These are phyloP conservation scores for Halcyon chelicuti DNA, from an alignment of 2,797 vertebrate genomes.

Conservation along the genomic window DNA sequence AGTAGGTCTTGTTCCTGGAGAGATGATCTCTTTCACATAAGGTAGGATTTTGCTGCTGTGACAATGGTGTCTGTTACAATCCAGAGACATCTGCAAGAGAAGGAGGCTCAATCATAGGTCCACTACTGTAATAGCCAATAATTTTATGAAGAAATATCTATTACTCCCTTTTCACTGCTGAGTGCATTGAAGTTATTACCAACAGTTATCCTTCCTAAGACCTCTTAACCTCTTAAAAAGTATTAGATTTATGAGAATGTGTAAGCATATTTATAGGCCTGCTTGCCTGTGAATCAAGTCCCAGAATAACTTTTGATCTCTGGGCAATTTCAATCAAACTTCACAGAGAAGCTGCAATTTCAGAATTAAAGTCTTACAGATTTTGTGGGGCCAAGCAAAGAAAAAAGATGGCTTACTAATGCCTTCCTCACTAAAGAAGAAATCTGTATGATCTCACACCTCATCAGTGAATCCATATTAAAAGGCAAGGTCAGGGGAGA, in stretches of 20 bases:
- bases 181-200: not conserved
- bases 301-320: not conserved
- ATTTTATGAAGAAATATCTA: not conserved
- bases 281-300: not conserved
- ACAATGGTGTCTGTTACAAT: not conserved
- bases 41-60: not conserved
- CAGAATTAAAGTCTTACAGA: not conserved
- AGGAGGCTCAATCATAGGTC: not conserved
- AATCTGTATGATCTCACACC: not conserved
- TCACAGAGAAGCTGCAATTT: not conserved
- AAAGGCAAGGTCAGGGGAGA: not conserved
- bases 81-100: not conserved
- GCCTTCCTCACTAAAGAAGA: not conserved
- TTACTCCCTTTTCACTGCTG: not conserved
- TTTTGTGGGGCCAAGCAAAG: not conserved
- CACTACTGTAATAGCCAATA: not conserved
- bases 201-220: not conserved
- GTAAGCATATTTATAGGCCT: not conserved
- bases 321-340: not conserved
- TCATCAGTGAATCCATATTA: not conserved
- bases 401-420: not conserved
- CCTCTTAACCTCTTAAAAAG: not conserved
- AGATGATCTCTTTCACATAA: not conserved
- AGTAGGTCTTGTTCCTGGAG: not conserved
- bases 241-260: not conserved